Evolutionary conservation across 2,113 vertebrate genomes (phyloP).

Genomic region (Notiomystis cincta): DNA sequence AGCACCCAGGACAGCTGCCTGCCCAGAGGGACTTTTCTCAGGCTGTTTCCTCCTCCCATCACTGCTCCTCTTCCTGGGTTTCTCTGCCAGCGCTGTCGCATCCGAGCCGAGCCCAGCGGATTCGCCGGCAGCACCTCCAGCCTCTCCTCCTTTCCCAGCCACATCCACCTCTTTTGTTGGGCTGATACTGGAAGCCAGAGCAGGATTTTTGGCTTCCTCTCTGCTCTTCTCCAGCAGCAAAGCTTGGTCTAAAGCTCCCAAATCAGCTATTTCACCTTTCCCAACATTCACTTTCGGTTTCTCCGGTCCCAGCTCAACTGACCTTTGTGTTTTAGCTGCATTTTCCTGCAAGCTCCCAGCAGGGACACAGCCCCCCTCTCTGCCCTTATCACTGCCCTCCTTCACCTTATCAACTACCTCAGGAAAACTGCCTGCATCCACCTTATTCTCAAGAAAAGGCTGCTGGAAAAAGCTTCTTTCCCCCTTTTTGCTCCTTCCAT

Average conservation of each 20-base stretch:
- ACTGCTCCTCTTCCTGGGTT: constrained; percentile 60
- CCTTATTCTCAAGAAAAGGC: background rate
- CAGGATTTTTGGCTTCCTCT: background rate
- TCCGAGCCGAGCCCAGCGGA: rapidly evolving
- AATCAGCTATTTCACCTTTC: rapidly evolving
- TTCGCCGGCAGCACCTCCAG: background rate
- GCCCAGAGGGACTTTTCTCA: background rate
- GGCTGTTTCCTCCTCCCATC: constrained; percentile 57
- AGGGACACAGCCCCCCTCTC: background rate
- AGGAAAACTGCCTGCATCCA: background rate
- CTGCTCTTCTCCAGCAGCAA: background rate
- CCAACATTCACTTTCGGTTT: background rate
- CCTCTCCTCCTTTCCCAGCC: background rate
- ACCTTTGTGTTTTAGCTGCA: rapidly evolving
- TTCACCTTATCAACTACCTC: rapidly evolving
- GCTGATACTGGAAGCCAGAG: background rate
- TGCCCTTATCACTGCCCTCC: background rate
- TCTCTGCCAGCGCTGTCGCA: background rate
- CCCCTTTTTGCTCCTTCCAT: constrained; percentile 53
- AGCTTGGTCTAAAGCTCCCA: background rate
- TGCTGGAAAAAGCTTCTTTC: constrained; percentile 26
- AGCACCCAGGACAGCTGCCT: background rate
- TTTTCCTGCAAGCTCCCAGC: background rate
- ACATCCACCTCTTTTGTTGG: rapidly evolving
- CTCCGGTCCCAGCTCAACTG: rapidly evolving